Evolutionary conservation across 2,113 vertebrate species (phyloP).

Genomic region (Verasper variegatus): DNA sequence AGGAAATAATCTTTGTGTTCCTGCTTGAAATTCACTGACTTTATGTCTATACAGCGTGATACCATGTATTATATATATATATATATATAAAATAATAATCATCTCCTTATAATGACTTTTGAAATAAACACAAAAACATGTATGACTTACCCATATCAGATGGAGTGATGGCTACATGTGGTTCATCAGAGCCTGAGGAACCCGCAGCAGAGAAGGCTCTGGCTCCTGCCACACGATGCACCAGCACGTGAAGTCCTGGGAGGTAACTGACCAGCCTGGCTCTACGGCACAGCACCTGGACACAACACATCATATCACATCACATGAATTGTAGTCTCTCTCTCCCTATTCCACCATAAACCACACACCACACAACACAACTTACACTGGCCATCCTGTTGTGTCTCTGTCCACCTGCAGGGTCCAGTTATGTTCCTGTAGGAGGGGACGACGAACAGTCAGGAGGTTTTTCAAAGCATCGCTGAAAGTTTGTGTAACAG

Average conservation of each 20-base stretch:
- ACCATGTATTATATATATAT: too few species aligned
- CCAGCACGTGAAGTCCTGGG: conserved; percentile 89
- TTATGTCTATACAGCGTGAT: too few species aligned
- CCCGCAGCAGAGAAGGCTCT: conserved; percentile 87
- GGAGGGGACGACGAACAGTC: neutral
- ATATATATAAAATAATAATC: neutral
- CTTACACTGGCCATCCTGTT: conserved; percentile 77
- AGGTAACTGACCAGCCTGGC: conserved; percentile 91
- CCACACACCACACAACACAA: neutral
- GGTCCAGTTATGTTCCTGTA: conserved; percentile 36
- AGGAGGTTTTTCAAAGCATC: too few species aligned
- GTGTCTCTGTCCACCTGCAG: conserved; percentile 38
- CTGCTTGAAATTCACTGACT: too few species aligned
- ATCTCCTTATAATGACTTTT: neutral
- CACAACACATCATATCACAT: neutral
- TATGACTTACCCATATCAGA: conserved; percentile 82
- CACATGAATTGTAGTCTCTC: neutral
- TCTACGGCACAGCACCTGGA: conserved; percentile 90
- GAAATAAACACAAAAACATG: neutral
- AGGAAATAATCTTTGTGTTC: too few species aligned
- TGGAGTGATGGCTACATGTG: conserved; percentile 79
- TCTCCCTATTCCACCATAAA: too few species aligned
- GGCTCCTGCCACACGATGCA: conserved; percentile 83
- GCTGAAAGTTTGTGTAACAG: too few species aligned
- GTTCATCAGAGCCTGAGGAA: conserved; percentile 88